These are phyloP conservation scores for Nymphicus hollandicus DNA, from an alignment of 2,113 vertebrate genomes.

Conservation along the genomic window DNA sequence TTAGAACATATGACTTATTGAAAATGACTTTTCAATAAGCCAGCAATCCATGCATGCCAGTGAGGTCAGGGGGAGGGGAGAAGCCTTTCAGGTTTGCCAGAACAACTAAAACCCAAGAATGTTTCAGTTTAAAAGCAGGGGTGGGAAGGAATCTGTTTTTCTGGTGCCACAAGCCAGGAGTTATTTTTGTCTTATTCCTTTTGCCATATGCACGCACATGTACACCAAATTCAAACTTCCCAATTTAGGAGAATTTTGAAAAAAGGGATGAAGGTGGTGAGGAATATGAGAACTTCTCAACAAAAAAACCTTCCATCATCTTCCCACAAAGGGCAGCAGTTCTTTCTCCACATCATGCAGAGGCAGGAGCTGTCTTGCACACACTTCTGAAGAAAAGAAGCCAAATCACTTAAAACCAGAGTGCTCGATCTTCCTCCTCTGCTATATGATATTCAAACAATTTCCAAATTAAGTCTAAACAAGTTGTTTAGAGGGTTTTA, in stretches of 20 bases:
- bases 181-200: slow-evolving; percentile 2
- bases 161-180: neutral
- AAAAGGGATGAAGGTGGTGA: neutral
- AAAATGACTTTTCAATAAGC: slow-evolving; percentile 65
- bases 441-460: neutral
- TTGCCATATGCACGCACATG: neutral
- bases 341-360: neutral
- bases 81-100: slow-evolving; percentile 46
- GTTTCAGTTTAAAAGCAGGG: slow-evolving; percentile 26
- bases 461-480: neutral
- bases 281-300: neutral
- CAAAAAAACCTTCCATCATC: neutral
- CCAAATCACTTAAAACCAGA: neutral
- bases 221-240: neutral
- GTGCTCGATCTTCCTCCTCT: neutral
- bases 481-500: neutral
- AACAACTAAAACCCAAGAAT: slow-evolving; percentile 45
- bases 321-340: neutral
- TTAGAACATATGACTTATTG: slow-evolving; percentile 16
- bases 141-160: slow-evolving; percentile 12
- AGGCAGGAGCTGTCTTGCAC: neutral
- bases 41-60: neutral
- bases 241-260: neutral
- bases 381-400: neutral
- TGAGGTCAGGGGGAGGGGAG: slow-evolving; percentile 43